Conservation (phyloP, 2,888 invertebrate species). For the Nomada fabriciana region DNA sequence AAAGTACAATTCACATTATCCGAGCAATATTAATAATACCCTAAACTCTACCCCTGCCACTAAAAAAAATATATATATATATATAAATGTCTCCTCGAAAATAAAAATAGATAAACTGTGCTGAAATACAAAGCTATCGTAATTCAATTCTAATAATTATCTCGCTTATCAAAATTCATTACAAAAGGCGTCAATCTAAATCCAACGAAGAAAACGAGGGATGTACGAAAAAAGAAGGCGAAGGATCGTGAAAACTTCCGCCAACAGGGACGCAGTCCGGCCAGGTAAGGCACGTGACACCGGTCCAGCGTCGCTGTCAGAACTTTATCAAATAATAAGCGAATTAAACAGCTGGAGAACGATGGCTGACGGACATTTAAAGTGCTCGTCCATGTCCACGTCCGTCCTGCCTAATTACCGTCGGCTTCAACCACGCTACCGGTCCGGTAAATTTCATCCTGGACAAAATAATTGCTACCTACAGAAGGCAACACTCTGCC, state of each 20-base stretch:
- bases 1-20: no score
- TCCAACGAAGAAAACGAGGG: neutral
- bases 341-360: slow-evolving; percentile 68
- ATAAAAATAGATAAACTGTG: no score
- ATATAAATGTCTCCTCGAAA: no score
- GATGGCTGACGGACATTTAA: slow-evolving; percentile 79
- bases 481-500: neutral
- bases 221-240: neutral
- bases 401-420: slow-evolving; percentile 80
- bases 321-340: slow-evolving; percentile 79
- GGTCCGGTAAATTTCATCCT: slow-evolving; percentile 58
- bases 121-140: no score
- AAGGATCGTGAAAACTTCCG: neutral
- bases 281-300: slow-evolving; percentile 38
- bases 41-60: no score
- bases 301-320: slow-evolving; percentile 36
- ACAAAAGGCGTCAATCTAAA: no score
- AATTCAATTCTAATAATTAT: no score
- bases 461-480: slow-evolving; percentile 55
- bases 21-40: no score
- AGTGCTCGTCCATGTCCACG: slow-evolving; percentile 81
- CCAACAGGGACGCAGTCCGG: neutral
- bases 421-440: slow-evolving; percentile 65
- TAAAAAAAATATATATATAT: no score
- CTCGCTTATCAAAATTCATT: no score